Evolutionary conservation across 2,113 vertebrate species (phyloP).

Genomic region (Toxostoma redivivum): DNA sequence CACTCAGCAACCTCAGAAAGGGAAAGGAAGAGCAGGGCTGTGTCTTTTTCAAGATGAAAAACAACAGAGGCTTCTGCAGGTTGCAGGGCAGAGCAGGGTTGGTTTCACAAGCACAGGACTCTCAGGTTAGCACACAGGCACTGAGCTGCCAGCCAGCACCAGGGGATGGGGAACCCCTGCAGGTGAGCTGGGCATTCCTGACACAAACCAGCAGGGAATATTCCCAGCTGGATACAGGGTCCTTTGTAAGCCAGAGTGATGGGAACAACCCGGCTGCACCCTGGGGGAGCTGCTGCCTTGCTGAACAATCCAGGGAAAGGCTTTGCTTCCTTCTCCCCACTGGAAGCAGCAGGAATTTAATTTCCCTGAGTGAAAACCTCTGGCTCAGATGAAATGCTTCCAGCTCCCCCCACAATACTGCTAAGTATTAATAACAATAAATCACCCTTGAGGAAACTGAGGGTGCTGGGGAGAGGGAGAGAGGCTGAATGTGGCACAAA

Average conservation of each 20-base stretch:
- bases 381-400: background rate
- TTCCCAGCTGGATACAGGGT: background rate
- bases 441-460: background rate
- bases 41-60: background rate
- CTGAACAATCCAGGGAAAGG: background rate
- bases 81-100: background rate
- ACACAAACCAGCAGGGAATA: background rate
- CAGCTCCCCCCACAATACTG: background rate
- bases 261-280: background rate
- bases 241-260: background rate
- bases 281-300: background rate
- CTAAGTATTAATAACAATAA: background rate
- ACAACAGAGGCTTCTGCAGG: background rate
- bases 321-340: background rate
- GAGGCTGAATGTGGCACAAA: background rate
- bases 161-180: fast-evolving
- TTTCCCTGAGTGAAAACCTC: background rate
- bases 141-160: background rate
- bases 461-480: background rate
- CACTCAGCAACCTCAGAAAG: background rate
- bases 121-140: background rate
- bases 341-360: background rate
- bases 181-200: background rate
- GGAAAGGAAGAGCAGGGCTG: background rate
- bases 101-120: background rate